phyloP scores from a whole-genome alignment of 2,797 vertebrate genomes.

The Acipenser transmontanus region DNA sequence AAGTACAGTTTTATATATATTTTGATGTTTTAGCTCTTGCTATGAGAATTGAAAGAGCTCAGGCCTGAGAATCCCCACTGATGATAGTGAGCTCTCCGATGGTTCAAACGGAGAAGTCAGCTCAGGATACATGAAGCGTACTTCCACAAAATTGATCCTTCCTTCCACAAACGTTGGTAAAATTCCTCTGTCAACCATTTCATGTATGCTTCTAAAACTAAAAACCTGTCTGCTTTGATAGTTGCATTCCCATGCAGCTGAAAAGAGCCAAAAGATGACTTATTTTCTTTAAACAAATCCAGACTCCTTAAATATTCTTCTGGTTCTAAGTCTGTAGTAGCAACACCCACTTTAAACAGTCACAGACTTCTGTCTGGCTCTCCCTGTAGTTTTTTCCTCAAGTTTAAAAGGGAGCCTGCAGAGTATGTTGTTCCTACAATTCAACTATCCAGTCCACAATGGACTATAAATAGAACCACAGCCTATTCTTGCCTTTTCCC shows the following conservation, averaged over 20 bases:
- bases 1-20: not conserved
- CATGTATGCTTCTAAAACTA: too few relatives aligned
- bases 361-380: too few relatives aligned
- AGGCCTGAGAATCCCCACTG: not conserved
- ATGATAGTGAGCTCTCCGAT: not conserved
- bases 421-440: not conserved
- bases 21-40: too few relatives aligned
- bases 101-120: not conserved
- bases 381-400: not conserved
- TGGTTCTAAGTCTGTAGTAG: too few relatives aligned
- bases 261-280: too few relatives aligned
- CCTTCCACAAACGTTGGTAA: too few relatives aligned
- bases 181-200: too few relatives aligned
- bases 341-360: too few relatives aligned
- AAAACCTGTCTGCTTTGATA: too few relatives aligned
- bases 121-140: slow-evolving; percentile 12
- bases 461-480: not conserved
- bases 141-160: too few relatives aligned
- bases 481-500: not conserved
- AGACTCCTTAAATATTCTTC: slow-evolving; percentile 3
- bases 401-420: not conserved
- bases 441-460: not conserved
- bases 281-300: slow-evolving; percentile 6
- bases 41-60: not conserved
- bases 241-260: too few relatives aligned